Conservation (phyloP, 2,888 invertebrate species). For the Holacanthella duospinosa region DNA sequence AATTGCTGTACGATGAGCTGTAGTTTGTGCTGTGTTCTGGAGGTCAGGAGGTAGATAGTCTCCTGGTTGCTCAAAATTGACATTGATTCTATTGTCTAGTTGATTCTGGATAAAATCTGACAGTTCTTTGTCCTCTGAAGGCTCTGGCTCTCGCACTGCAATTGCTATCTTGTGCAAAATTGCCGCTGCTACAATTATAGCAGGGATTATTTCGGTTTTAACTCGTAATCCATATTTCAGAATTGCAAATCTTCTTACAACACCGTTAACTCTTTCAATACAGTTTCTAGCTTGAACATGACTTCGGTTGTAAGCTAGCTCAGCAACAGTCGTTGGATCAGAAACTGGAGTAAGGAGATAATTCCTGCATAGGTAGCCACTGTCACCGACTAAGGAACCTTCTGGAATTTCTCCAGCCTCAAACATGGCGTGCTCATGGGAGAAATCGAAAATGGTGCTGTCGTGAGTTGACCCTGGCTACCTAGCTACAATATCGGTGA, state of each 20-base stretch:
- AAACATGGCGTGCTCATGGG: neutral
- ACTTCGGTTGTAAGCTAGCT: slow-evolving; percentile 23
- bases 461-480: slow-evolving; percentile 10
- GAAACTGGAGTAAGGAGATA: neutral
- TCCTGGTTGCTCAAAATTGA: neutral
- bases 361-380: neutral
- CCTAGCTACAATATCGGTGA: slow-evolving; percentile 4
- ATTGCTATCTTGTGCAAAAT: slow-evolving; percentile 14
- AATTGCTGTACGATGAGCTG: neutral
- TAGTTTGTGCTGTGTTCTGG: neutral
- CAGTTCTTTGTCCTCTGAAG: slow-evolving; percentile 3
- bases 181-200: slow-evolving; percentile 10
- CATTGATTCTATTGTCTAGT: neutral
- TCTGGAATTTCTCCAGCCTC: neutral
- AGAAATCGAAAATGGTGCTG: neutral
- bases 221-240: slow-evolving; percentile 14
- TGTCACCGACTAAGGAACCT: neutral
- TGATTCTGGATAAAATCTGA: no score
- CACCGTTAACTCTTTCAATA: slow-evolving; percentile 24
- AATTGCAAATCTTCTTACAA: slow-evolving; percentile 19
- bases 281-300: no score
- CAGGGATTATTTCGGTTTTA: slow-evolving; percentile 5
- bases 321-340: slow-evolving; percentile 5
- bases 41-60: no score
- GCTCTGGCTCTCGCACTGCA: slow-evolving; percentile 9